A percentile compares a stretch with the other conserved stretches of the same genome.
Conservation (phyloP, 2,888 invertebrate species). For the Campoplex nolae region DNA sequence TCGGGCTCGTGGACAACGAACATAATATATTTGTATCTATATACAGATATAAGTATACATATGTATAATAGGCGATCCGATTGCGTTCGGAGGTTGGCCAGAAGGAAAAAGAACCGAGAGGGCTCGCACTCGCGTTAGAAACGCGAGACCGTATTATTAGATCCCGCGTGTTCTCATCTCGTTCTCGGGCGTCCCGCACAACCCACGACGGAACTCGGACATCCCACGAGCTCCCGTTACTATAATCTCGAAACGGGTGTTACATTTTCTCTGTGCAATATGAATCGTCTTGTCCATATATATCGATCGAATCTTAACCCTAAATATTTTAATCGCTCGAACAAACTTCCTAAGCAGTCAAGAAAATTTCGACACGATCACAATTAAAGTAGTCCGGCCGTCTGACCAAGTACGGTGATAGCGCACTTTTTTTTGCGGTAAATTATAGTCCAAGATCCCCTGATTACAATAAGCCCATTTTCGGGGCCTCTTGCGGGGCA, state of each 20-base stretch:
- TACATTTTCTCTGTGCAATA: not conserved
- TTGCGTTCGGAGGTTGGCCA: slow-evolving; percentile 74
- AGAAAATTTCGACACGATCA: not conserved
- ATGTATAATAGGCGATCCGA: slow-evolving; percentile 75
- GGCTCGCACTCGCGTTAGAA: slow-evolving; percentile 76
- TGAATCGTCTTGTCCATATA: not conserved
- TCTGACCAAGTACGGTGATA: too few relatives aligned
- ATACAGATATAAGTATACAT: slow-evolving; percentile 2
- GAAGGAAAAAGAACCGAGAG: slow-evolving; percentile 46
- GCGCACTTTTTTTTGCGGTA: too few relatives aligned
- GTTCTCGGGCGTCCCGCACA: slow-evolving; percentile 19
- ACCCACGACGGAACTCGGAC: slow-evolving; percentile 1
- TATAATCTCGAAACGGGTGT: slow-evolving; percentile 18
- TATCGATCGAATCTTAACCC: not conserved
- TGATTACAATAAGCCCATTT: too few relatives aligned
- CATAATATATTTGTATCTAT: slow-evolving; percentile 55
- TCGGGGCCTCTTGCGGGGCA: too few relatives aligned
- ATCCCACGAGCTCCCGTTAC: slow-evolving; percentile 52
- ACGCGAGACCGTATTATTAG: slow-evolving; percentile 81
- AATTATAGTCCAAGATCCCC: too few relatives aligned
- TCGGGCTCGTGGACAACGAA: slow-evolving; percentile 32
- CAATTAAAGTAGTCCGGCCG: too few relatives aligned
- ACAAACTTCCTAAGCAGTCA: not conserved
- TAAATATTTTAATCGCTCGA: not conserved
- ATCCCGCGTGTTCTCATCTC: slow-evolving; percentile 68